Evolutionary conservation across 2,888 invertebrate species (phyloP), one percentile per base, ranked within the genome.

Genomic region (Chaetogeoica ovagalla): DNA sequence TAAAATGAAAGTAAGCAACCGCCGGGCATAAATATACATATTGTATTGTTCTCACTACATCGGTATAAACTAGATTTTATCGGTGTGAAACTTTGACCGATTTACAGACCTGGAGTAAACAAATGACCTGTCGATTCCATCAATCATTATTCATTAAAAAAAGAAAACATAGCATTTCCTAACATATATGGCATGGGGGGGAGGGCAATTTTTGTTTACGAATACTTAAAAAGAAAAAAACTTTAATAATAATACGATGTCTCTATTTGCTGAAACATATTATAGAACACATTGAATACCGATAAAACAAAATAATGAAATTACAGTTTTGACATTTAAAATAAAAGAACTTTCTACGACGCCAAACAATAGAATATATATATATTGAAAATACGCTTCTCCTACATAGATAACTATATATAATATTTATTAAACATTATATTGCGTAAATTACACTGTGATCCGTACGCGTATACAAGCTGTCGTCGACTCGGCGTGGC

Each of bases 51-150:
- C 59, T 60, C 52, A n/a, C n/a, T 60, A 9, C 17, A 37, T 52
- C n/a, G 13, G n/a, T 60, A 30, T 30, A 62, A 69, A 70, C 69
- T 69, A 77, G 62, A 55, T 69, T 60, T 30, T 52, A 60, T 62
- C 77, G 43, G 59, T 52, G 60, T 69, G 52, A 62, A 69, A 62
- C 68, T 68, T 65, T 74, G 68, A 76, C 77, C 37, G 77, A 77
- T 60, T 70, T 77, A 60, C 48, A 23, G 69, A 69, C 75, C 57
- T 8, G 30, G 39, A 60, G 59, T 60, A 77, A 77, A 77, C 69
- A 77, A 69, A 77, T 69, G 52, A 60, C 62, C 69, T 52, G 52
- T 62, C 52, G 52, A 70, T 70, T 60, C 66, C 57, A 69, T 77
- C 69, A 55, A 62, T 76, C 76, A 76, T 74, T 55, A 55, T 21